Conservation (phyloP, 1,140 invertebrate genomes). For the Drosophila littoralis region DNA sequence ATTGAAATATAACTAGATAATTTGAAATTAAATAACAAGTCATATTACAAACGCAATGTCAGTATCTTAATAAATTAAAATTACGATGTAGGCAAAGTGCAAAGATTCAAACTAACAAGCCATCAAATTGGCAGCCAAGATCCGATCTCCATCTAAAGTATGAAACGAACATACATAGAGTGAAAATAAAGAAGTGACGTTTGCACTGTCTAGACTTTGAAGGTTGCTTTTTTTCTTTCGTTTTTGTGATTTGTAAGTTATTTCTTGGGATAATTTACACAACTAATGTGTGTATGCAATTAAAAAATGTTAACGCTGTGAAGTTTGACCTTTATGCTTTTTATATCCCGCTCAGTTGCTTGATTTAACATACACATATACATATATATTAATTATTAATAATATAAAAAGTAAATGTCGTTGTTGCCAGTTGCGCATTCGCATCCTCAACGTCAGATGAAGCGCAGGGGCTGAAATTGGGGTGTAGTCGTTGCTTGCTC, state of each 20-base stretch:
- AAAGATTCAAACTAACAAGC: conserved; percentile 11
- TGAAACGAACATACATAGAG: conserved; percentile 46
- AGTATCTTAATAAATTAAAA: conserved; percentile 5
- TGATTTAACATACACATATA: conserved; percentile 21
- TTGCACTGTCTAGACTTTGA: conserved; percentile 52
- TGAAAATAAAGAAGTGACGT: conserved; percentile 62
- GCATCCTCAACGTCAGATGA: conserved; percentile 16
- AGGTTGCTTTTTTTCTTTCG: conserved; percentile 40
- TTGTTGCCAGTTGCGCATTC: conserved; percentile 46
- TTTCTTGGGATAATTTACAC: conserved; percentile 38
- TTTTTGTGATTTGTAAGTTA: conserved; percentile 45
- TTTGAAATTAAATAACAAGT: conserved; percentile 18
- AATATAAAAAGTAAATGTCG: conserved; percentile 31
- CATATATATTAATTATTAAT: conserved; percentile 23
- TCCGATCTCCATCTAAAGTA: conserved; percentile 49
- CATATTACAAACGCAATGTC: conserved; percentile 7
- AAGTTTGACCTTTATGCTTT: conserved; percentile 47
- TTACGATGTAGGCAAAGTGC: conserved; percentile 2
- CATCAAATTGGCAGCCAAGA: conserved; percentile 26
- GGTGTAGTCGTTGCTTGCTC: conserved; percentile 55
- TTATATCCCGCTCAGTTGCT: conserved; percentile 31
- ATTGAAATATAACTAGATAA: conserved; percentile 24
- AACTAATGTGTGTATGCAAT: conserved; percentile 19
- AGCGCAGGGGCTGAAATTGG: conserved; percentile 47
- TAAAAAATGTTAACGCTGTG: conserved; percentile 17